These are phyloP conservation scores for Tortricodes alternella DNA, from an alignment of 2,888 invertebrate species.

Conservation along the genomic window DNA sequence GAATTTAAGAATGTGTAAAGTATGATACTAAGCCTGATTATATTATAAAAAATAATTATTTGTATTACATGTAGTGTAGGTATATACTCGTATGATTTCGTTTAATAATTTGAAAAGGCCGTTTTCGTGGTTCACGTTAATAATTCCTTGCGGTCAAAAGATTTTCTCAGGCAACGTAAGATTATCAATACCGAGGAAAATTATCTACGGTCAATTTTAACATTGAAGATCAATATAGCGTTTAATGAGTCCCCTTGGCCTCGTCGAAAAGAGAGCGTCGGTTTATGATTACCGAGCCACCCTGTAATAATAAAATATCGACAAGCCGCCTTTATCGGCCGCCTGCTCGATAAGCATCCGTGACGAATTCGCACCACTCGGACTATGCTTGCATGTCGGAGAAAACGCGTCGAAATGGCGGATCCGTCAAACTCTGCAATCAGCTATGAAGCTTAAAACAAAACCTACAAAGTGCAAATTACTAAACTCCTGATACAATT, in stretches of 20 bases:
- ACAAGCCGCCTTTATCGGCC: constrained; percentile 75
- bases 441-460: constrained; percentile 37
- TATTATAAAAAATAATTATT: too few species aligned
- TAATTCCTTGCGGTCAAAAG: too few species aligned
- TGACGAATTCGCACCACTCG: constrained; percentile 79
- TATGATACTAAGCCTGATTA: too few species aligned
- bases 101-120: too few species aligned
- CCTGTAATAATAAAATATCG: constrained; percentile 75
- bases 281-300: constrained; percentile 63
- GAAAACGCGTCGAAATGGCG: constrained; percentile 39
- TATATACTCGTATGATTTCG: too few species aligned
- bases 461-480: constrained; percentile 26
- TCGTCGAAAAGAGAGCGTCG: constrained; percentile 62
- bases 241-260: constrained; percentile 57
- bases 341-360: constrained; percentile 79
- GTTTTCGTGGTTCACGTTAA: too few species aligned
- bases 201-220: background rate
- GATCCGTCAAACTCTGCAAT: constrained; percentile 28
- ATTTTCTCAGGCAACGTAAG: background rate
- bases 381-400: constrained; percentile 49
- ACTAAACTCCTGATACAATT: background rate
- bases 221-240: constrained; percentile 46
- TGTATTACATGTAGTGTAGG: too few species aligned
- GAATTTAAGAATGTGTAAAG: too few species aligned
- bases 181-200: background rate